Evolutionary conservation across 2,113 vertebrate species (phyloP), one percentile per base, ranked within the genome.

Genomic region (Indicator indicator): DNA sequence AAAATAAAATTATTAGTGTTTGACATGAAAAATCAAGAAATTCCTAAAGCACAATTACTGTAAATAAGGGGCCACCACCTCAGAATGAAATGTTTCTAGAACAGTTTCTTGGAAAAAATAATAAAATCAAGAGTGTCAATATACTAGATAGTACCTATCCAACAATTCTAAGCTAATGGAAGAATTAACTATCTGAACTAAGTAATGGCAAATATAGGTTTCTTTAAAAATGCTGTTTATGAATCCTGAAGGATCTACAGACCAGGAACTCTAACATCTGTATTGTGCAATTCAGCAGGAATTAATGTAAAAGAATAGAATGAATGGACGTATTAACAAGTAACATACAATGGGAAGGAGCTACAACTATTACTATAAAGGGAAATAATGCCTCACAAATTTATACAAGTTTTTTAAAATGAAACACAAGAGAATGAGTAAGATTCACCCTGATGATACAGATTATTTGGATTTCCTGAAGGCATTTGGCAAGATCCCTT

Each of bases 381-480:
- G 59, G 4, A 90, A 88, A 88, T 56, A 71, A 77, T 74, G 5
- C 17, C 32, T 78, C 62, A 52, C 11, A 55, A 75, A 81, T 81
- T 62, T 83, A 46, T 77, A 30, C 5, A 83, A 83, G 24, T 83
- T 77, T 24, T 81, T 92, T 32, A 83, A 83, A 80, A 85, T 32
- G n/a, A 71, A 83, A 75, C 44, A 86, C n/a, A 68, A 71, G 42
- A 74, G n/a, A 86, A 81, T 81, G 11, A 81, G 28, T 68, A 86
- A 77, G 58, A 71, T 88, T 64, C 54, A 54, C 60, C 52, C 19
- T 63, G 27, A 84, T 71, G 24, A 77, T 71, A 74, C 30, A 90
- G 69, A 86, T 81, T 92, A 88, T 90, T 81, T 90, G 77, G 69
- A 71, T 94, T 92, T 90, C 72, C 40, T 91, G 88, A 88, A 93